phyloP scores from a whole-genome alignment of 2,797 vertebrate genomes.

The Cirrhinus molitorella region DNA sequence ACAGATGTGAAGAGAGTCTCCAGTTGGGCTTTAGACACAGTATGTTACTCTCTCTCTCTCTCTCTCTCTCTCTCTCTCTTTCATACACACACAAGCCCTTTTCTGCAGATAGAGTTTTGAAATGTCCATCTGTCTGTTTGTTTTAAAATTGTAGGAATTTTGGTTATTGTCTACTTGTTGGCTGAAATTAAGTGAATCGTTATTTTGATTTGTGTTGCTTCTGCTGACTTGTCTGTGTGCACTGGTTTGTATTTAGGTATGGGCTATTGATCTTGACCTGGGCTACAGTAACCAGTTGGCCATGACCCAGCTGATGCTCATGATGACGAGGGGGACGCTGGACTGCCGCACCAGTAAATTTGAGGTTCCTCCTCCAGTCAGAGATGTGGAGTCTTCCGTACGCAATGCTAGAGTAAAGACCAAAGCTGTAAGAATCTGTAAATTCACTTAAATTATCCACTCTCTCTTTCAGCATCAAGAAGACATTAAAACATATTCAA shows the following conservation, averaged over 20 bases:
- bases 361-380: conserved; percentile 71
- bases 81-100: background rate
- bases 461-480: background rate
- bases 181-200: background rate
- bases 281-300: conserved; percentile 91
- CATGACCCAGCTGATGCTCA: conserved; percentile 87
- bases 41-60: conserved; percentile 64
- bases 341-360: conserved; percentile 76
- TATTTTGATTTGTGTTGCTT: conserved; percentile 15
- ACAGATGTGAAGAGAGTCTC: conserved; percentile 86
- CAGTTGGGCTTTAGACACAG: conserved; percentile 70
- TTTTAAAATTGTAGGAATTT: background rate
- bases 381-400: conserved; percentile 56
- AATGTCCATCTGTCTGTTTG: background rate
- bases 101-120: background rate
- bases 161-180: background rate
- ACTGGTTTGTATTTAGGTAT: conserved; percentile 80
- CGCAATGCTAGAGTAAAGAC: conserved; percentile 60
- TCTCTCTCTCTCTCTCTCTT: conserved; percentile 43
- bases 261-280: conserved; percentile 89
- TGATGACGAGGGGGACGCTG: conserved; percentile 84
- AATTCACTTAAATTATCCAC: background rate
- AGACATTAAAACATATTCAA: conserved; percentile 1
- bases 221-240: conserved; percentile 37
- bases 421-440: conserved; percentile 51